Base-by-base conservation (phyloP, 1,140 invertebrate species). In the Camponotus pennsylvanicus region DNA sequence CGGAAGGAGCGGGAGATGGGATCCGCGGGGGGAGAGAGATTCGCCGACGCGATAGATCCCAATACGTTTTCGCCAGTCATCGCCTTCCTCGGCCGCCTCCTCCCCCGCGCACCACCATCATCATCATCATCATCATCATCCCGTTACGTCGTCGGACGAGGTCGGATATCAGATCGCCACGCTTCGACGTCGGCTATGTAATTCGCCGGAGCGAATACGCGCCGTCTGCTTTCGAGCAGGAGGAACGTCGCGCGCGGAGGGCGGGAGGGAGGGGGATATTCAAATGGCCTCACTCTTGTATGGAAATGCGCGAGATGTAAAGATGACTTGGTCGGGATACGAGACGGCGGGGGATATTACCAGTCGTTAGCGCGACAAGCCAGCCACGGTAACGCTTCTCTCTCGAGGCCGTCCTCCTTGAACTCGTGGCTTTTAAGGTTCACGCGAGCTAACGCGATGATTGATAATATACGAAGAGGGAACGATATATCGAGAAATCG, bases 251-350 rank as follows among this genome's bases (percentile, higher is more conserved):
- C 61, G 63, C 45, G 66, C 15, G 64, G 37, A 13, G 21, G 11
- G 21, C 4, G 13, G 42, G 8, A 27, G 49, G 57, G 21, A 32
- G 11, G 40, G 83, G 79, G 85, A 85, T 90, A 90, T 90, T 90
- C 89, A 90, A 91, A 90, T 91, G 90, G 86, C 90, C 86, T 27
- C 77, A 90, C 90, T 91, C 90, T 91, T 92, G 86, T 92, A 92
- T 92, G 92, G 89, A 92, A 92, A 92, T 92, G 86, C 90, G 84
- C 73, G 87, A 88, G 90, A 90, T 90, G 92, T 89, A 89, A 91
- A 88, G 88, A 92, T 92, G 91, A 90, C 89, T 27, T 27, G 89
- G 90, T 21, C 89, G 86, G 89, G 91, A 91, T 92, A 92, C 89
- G 84, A 89, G 82, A 85, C 83, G 87, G 64, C 80, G 59, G 89